Percentiles rank a stretch among this genome's conserved stretches.
These are phyloP conservation scores for Arnoldichthys spilopterus DNA, from an alignment of 2,797 vertebrate species.

Conservation along the genomic window DNA sequence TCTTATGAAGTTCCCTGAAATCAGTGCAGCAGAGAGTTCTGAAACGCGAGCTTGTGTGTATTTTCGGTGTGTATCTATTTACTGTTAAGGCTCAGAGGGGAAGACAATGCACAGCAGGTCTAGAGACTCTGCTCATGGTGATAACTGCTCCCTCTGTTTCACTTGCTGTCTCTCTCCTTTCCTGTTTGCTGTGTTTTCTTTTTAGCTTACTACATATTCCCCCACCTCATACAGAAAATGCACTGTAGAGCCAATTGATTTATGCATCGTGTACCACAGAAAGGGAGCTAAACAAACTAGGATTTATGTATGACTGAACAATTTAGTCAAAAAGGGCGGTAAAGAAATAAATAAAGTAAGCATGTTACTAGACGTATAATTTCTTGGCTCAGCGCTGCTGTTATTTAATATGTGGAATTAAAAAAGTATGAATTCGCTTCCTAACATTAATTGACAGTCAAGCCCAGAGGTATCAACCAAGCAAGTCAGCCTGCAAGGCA, in stretches of 20 bases:
- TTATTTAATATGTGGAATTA: slow-evolving; percentile 40
- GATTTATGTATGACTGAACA: slow-evolving; percentile 33
- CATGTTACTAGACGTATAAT: slow-evolving; percentile 2
- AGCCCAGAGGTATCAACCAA: slow-evolving; percentile 15
- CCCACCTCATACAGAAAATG: slow-evolving; percentile 32
- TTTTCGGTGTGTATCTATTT: slow-evolving; percentile 40
- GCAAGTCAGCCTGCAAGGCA: slow-evolving; percentile 24
- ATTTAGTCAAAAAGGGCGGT: slow-evolving; percentile 9
- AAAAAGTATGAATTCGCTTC: slow-evolving; percentile 7
- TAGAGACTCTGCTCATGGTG: slow-evolving; percentile 49
- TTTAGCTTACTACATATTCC: slow-evolving; percentile 29
- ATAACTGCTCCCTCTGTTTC: slow-evolving; percentile 39
- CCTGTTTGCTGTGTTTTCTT: background rate
- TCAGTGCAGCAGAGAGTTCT: slow-evolving; percentile 29
- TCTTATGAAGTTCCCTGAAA: slow-evolving; percentile 36
- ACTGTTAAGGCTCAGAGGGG: slow-evolving; percentile 25
- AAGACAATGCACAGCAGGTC: slow-evolving; percentile 42
- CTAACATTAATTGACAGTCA: background rate
- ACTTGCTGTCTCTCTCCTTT: slow-evolving; percentile 7
- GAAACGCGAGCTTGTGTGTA: slow-evolving; percentile 34
- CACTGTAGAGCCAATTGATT: slow-evolving; percentile 49
- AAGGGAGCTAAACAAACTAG: slow-evolving; percentile 30
- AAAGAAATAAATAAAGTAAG: slow-evolving; percentile 20
- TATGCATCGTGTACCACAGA: slow-evolving; percentile 25
- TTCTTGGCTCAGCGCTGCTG: slow-evolving; percentile 8